phyloP scores from a whole-genome alignment of 2,797 vertebrate species.

The Bovichtus variegatus region DNA sequence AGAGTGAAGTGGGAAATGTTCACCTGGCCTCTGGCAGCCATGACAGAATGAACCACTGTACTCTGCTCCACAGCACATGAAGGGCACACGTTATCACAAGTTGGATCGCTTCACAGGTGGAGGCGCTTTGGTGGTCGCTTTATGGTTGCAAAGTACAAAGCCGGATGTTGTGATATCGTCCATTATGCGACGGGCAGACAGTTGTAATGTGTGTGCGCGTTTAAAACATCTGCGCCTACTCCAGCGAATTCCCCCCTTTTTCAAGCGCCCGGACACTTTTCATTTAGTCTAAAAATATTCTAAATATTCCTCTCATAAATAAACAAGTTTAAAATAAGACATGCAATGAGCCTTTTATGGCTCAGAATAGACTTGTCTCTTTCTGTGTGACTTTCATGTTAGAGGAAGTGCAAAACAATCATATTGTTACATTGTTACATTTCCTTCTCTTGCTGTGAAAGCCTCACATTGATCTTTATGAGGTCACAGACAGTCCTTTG shows the following conservation, averaged over 20 bases:
- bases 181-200: slow-evolving; percentile 30
- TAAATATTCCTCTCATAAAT: slow-evolving; percentile 80
- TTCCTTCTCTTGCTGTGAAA: slow-evolving; percentile 86
- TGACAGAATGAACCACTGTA: slow-evolving; percentile 63
- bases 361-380: slow-evolving; percentile 82
- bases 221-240: slow-evolving; percentile 52
- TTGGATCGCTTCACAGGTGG: slow-evolving; percentile 69
- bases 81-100: slow-evolving; percentile 69
- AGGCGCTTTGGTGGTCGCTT: slow-evolving; percentile 67
- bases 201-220: slow-evolving; percentile 28
- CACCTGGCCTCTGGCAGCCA: slow-evolving; percentile 74
- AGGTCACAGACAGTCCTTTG: slow-evolving; percentile 75
- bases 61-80: slow-evolving; percentile 64
- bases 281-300: slow-evolving; percentile 83
- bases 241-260: slow-evolving; percentile 56
- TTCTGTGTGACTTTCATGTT: slow-evolving; percentile 86
- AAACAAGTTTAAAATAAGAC: slow-evolving; percentile 86
- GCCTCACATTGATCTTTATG: slow-evolving; percentile 84
- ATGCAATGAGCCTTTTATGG: slow-evolving; percentile 83
- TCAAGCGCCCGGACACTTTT: slow-evolving; percentile 71
- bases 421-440: slow-evolving; percentile 91
- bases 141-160: slow-evolving; percentile 61
- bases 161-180: slow-evolving; percentile 74
- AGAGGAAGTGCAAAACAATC: slow-evolving; percentile 87
- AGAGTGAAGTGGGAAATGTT: slow-evolving; percentile 57